A percentile compares a stretch with the other conserved stretches of the same genome.
Evolutionary conservation across 2,888 invertebrate species (phyloP).

Genomic region (Charanyca ferruginea): DNA sequence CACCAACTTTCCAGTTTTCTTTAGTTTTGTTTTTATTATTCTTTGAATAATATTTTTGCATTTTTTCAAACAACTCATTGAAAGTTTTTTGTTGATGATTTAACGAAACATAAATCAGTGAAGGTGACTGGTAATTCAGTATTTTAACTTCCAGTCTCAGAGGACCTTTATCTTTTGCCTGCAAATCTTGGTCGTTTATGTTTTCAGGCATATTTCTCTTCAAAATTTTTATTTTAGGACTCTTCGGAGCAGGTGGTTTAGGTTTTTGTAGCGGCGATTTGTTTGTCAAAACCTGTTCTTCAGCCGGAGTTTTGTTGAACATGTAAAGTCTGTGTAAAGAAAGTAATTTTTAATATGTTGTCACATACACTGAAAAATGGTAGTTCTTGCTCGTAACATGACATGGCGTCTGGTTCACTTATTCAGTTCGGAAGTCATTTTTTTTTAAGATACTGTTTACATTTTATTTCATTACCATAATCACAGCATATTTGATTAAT

Average conservation of each 20-base stretch:
- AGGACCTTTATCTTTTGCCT: constrained; percentile 87
- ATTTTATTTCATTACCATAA: too few relatives aligned
- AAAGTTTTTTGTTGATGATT: constrained; percentile 84
- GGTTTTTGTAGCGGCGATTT: constrained; percentile 71
- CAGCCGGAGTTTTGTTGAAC: constrained; percentile 75
- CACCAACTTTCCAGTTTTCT: constrained; percentile 87
- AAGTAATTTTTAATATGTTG: not conserved
- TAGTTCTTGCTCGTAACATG: not conserved
- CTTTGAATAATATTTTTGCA: constrained; percentile 89
- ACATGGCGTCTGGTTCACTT: not conserved
- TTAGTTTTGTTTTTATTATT: constrained; percentile 71
- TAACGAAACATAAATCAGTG: constrained; percentile 92
- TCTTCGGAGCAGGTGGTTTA: constrained; percentile 60
- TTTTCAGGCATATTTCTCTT: constrained; percentile 62
- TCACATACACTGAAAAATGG: not conserved
- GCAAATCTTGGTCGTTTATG: constrained; percentile 71
- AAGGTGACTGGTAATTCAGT: constrained; percentile 89
- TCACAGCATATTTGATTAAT: too few relatives aligned
- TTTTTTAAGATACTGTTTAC: too few relatives aligned
- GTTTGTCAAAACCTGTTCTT: constrained; percentile 75
- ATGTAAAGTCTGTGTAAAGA: constrained; percentile 78
- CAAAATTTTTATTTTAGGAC: constrained; percentile 69
- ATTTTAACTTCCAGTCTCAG: constrained; percentile 88
- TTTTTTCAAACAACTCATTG: constrained; percentile 85
- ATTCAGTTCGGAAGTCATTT: not conserved